Evolutionary conservation across 2,888 invertebrate species (phyloP).

Genomic region (Drosophila borborema): DNA sequence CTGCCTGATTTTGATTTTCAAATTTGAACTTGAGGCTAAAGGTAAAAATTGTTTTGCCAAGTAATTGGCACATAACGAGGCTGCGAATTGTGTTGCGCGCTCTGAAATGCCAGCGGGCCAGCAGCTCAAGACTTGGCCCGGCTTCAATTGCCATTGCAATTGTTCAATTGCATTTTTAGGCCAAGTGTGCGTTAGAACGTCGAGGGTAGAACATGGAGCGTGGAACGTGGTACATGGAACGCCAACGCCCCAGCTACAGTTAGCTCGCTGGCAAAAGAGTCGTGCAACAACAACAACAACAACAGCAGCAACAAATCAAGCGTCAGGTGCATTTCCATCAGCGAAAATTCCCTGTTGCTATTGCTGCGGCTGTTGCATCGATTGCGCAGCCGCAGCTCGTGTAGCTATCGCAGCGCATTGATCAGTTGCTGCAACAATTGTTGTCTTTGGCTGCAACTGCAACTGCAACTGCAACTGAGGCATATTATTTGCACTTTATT

Average conservation of each 20-base stretch:
- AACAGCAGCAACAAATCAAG: conserved; percentile 61
- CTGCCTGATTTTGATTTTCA: conserved; percentile 82
- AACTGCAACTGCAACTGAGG: conserved; percentile 67
- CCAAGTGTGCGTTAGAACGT: conserved; percentile 66
- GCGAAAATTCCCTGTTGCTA: conserved; percentile 73
- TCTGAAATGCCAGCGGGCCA: conserved; percentile 19
- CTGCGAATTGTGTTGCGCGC: conserved; percentile 34
- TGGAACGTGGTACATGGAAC: no score
- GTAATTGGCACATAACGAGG: conserved; percentile 83
- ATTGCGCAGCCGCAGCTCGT: conserved; percentile 47
- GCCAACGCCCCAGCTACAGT: conserved; percentile 65
- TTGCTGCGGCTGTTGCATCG: conserved; percentile 49
- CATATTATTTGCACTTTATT: conserved; percentile 86
- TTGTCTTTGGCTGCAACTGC: conserved; percentile 61
- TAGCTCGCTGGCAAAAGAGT: conserved; percentile 35
- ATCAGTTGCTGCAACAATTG: conserved; percentile 66
- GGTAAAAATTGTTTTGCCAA: conserved; percentile 84
- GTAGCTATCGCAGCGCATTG: conserved; percentile 54
- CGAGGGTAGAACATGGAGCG: conserved; percentile 12
- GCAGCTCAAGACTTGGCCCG: conserved; percentile 17
- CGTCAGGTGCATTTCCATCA: conserved; percentile 85
- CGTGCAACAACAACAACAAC: conserved; percentile 54
- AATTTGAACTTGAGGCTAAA: conserved; percentile 85
- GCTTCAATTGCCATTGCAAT: conserved; percentile 5
- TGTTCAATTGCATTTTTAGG: conserved; percentile 9